Percentiles rank a stretch among this genome's conserved stretches.
These are phyloP conservation scores for Bombus balteatus DNA, from an alignment of 1,140 invertebrate species.

Conservation along the genomic window DNA sequence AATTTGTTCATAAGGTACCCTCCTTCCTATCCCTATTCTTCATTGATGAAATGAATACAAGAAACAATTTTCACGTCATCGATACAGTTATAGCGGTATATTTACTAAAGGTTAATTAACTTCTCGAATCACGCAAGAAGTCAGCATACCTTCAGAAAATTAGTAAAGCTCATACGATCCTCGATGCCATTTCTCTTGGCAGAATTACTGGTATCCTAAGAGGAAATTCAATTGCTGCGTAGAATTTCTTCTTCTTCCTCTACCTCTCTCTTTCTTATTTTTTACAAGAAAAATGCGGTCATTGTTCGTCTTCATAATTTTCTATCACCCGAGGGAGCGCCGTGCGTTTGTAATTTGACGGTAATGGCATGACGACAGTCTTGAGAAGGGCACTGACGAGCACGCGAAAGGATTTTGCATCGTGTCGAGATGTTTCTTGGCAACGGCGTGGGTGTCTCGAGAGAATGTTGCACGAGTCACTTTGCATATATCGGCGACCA, in stretches of 20 bases:
- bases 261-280: not conserved
- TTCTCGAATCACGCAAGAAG: not conserved
- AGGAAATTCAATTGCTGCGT: conserved; percentile 14
- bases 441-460: conserved; percentile 45
- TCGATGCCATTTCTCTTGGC: not conserved
- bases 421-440: conserved; percentile 42
- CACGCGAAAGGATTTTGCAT: conserved; percentile 36
- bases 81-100: no score
- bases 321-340: conserved; percentile 30
- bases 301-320: conserved; percentile 48
- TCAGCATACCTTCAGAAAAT: not conserved
- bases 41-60: not conserved
- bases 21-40: no score
- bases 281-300: not conserved
- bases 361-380: conserved; percentile 41
- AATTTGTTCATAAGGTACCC: no score
- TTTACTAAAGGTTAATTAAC: not conserved
- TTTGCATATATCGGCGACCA: conserved; percentile 43
- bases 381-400: conserved; percentile 24
- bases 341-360: conserved; percentile 37
- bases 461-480: conserved; percentile 20
- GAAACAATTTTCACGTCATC: not conserved
- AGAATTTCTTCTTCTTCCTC: not conserved
- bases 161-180: not conserved
- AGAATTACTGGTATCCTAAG: not conserved